Evolutionary conservation across 2,113 vertebrate species (phyloP).

Genomic region (Pterocles gutturalis): DNA sequence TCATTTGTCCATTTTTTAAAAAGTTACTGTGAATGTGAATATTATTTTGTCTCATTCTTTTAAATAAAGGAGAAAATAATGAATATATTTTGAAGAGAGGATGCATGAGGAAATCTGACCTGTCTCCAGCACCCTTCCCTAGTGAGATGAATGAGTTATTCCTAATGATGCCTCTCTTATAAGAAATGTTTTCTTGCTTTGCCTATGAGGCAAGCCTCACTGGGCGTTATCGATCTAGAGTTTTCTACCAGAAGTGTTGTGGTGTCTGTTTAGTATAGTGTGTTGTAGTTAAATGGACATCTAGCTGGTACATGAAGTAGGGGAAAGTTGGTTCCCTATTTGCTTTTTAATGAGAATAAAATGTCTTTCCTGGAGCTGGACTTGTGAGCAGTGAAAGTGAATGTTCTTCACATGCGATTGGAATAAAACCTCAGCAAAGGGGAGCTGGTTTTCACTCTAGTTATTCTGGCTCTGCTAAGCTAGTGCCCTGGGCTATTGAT

Average conservation of each 20-base stretch:
- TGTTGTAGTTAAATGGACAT: not conserved
- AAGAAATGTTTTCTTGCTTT: not conserved
- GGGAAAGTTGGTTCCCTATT: not conserved
- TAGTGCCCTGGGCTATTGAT: not conserved
- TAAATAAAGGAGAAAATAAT: not conserved
- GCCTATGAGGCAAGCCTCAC: accelerated
- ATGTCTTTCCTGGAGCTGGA: not conserved
- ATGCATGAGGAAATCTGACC: not conserved
- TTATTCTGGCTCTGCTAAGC: not conserved
- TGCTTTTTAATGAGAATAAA: not conserved
- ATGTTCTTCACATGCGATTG: not conserved
- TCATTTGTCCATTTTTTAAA: not conserved
- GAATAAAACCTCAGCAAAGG: not conserved
- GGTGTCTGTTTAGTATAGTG: not conserved
- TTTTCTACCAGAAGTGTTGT: not conserved
- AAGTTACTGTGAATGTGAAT: not conserved
- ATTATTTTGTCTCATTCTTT: not conserved
- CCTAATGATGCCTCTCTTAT: accelerated
- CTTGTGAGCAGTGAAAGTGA: not conserved
- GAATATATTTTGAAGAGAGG: not conserved
- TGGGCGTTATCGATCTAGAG: not conserved
- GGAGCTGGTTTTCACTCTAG: not conserved
- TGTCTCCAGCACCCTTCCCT: not conserved
- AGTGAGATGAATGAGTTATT: not conserved
- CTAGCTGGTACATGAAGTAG: not conserved